Conservation (phyloP, 2,888 invertebrate genomes). For the Coelinius sp. region DNA sequence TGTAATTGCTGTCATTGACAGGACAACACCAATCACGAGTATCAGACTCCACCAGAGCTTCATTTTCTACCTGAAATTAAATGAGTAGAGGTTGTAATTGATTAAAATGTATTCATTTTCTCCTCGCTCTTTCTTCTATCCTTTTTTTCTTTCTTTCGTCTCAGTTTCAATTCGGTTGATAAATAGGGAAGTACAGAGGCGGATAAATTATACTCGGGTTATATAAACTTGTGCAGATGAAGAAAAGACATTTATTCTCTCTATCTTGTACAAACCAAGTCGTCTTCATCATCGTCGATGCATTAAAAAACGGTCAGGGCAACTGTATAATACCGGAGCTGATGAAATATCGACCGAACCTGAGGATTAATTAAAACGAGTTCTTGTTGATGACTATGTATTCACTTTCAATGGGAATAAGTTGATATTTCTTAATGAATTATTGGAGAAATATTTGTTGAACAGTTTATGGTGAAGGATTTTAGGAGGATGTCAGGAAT, state of each 20-base stretch:
- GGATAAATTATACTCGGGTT: slow-evolving; percentile 42
- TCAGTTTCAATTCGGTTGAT: slow-evolving; percentile 49
- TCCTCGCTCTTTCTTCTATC: neutral
- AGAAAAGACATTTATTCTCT: slow-evolving; percentile 27
- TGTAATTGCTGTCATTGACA: slow-evolving; percentile 73
- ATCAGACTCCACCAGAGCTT: slow-evolving; percentile 69
- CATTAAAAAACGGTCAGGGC: neutral
- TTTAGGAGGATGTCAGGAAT: too few relatives aligned
- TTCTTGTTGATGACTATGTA: too few relatives aligned
- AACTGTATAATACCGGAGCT: slow-evolving; percentile 3
- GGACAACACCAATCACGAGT: slow-evolving; percentile 71
- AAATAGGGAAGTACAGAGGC: slow-evolving; percentile 63
- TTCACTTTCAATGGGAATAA: too few relatives aligned
- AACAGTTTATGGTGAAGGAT: too few relatives aligned
- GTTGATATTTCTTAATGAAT: too few relatives aligned
- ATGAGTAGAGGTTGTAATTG: slow-evolving; percentile 1
- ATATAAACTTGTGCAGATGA: slow-evolving; percentile 21
- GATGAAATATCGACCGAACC: slow-evolving; percentile 16
- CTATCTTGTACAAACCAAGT: neutral
- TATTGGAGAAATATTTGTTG: too few relatives aligned
- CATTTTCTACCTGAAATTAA: slow-evolving; percentile 57
- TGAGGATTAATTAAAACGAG: too few relatives aligned
- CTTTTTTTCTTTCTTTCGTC: neutral
- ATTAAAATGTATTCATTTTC: neutral
- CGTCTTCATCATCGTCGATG: neutral